These are phyloP conservation scores for Mesitornis unicolor DNA, from an alignment of 2,113 vertebrate genomes.

Conservation along the genomic window DNA sequence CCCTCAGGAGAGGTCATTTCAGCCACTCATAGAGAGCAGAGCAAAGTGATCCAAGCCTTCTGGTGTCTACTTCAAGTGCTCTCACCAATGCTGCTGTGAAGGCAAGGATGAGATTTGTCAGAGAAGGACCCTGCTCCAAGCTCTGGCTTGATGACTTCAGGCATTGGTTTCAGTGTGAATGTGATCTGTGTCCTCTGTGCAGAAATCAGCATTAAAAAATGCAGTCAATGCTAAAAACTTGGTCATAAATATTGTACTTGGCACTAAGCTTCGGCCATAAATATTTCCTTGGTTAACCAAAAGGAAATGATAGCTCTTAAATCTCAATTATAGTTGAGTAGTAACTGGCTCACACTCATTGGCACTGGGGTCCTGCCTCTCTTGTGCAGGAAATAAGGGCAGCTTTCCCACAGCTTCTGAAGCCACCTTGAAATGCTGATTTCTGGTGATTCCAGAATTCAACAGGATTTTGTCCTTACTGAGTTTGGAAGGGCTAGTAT, in stretches of 20 bases:
- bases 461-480: neutral
- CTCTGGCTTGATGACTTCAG: neutral
- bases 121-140: neutral
- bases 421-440: neutral
- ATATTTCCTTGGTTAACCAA: conserved; percentile 64
- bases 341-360: conserved; percentile 20
- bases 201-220: neutral
- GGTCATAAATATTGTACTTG: conserved; percentile 64
- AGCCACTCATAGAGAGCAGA: neutral
- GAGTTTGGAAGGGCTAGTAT: neutral
- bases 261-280: conserved; percentile 50
- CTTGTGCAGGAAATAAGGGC: neutral
- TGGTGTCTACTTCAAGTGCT: neutral
- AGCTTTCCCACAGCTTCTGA: conserved; percentile 15
- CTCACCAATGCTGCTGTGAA: neutral
- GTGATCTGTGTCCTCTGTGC: neutral
- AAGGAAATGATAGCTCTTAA: conserved; percentile 57
- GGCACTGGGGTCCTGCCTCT: conserved; percentile 16
- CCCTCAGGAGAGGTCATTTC: neutral
- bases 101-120: neutral
- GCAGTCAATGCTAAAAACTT: conserved; percentile 13
- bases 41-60: neutral
- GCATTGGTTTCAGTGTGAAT: neutral
- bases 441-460: neutral
- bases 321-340: conserved; percentile 52